Percentiles rank a stretch among this genome's conserved stretches.
Evolutionary conservation across 2,888 invertebrate genomes (phyloP).

Genomic region (Serripes groenlandicus): DNA sequence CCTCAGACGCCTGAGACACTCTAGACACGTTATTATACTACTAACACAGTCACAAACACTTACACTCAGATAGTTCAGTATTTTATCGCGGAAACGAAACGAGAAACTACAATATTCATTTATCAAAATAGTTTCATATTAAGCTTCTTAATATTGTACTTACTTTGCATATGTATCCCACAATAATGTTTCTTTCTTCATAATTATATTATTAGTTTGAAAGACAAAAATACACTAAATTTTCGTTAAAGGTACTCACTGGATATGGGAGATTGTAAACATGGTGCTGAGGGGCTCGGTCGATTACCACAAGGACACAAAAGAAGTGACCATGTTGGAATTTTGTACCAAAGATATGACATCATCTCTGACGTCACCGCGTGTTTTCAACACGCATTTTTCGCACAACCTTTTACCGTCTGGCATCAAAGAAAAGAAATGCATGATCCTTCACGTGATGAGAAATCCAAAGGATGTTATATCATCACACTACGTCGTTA

Average conservation of each 20-base stretch:
- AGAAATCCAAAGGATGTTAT: constrained; percentile 4
- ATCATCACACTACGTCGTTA: neutral
- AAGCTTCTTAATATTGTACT: too few species aligned
- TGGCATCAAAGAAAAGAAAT: neutral
- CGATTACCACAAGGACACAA: neutral
- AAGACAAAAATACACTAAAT: too few species aligned
- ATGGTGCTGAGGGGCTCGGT: constrained; percentile 1
- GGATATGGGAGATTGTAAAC: constrained; percentile 4
- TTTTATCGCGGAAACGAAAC: too few species aligned
- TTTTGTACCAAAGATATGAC: neutral
- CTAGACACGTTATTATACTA: too few species aligned
- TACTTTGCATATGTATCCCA: too few species aligned
- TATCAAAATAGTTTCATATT: too few species aligned
- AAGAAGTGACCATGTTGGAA: constrained; percentile 11
- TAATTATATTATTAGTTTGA: too few species aligned
- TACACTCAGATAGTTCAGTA: too few species aligned
- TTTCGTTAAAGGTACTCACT: constrained; percentile 16
- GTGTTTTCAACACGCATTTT: constrained; percentile 7
- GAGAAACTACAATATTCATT: too few species aligned
- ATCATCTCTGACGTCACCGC: neutral
- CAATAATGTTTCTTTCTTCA: too few species aligned
- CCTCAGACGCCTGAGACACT: too few species aligned
- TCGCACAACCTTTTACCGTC: neutral
- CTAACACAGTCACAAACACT: too few species aligned
- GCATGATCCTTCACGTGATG: neutral